Evolutionary conservation across 2,797 vertebrate genomes (phyloP).

Genomic region (Coregonus sp.): DNA sequence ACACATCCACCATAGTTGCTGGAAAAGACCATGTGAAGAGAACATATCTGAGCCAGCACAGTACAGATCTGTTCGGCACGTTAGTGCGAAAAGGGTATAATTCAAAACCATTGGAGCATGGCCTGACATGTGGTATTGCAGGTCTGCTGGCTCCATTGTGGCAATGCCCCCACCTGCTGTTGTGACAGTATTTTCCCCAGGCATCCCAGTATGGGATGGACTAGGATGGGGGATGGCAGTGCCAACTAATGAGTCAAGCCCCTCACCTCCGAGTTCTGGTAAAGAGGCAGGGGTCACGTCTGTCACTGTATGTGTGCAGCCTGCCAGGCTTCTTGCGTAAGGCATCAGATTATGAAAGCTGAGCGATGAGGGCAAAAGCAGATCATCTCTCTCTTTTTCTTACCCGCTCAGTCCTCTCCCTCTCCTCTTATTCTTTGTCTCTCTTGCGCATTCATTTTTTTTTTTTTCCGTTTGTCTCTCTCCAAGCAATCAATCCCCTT

Average conservation of each 20-base stretch:
- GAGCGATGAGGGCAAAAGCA: background rate
- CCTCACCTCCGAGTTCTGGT: slow-evolving; percentile 5
- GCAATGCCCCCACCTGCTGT: background rate
- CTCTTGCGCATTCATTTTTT: background rate
- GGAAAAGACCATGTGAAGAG: too few relatives aligned
- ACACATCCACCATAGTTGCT: too few relatives aligned
- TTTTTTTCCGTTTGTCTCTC: too few relatives aligned
- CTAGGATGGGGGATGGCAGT: background rate
- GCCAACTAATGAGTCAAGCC: slow-evolving; percentile 5
- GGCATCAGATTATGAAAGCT: slow-evolving; percentile 26
- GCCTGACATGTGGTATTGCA: too few relatives aligned
- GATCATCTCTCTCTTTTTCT: background rate
- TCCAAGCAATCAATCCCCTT: background rate
- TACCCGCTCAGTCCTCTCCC: background rate
- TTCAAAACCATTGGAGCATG: too few relatives aligned
- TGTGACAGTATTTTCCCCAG: too few relatives aligned
- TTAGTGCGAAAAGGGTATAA: too few relatives aligned
- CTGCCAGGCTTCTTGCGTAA: slow-evolving; percentile 30
- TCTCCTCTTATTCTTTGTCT: background rate
- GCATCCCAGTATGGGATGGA: background rate
- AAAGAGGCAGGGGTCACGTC: slow-evolving; percentile 19
- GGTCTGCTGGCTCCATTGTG: too few relatives aligned
- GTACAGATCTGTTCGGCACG: too few relatives aligned
- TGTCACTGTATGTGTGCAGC: background rate
- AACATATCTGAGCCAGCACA: too few relatives aligned